Evolutionary conservation across 2,888 invertebrate species (phyloP).

Genomic region (Diarsia rubi): DNA sequence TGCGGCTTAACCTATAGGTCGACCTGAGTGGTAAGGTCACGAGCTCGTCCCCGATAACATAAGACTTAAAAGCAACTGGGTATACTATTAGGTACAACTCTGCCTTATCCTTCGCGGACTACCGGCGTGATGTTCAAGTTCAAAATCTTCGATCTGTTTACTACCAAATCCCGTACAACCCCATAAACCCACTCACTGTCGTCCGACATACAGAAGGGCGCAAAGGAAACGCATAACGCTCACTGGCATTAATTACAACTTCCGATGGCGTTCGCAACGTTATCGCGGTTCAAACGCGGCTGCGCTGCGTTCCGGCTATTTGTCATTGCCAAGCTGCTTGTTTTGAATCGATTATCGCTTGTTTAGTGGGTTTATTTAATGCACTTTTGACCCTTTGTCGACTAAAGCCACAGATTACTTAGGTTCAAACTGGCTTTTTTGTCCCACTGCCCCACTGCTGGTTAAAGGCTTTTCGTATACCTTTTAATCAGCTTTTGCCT

Average conservation of each 20-base stretch:
- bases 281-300: slow-evolving; percentile 73
- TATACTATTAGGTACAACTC: no score
- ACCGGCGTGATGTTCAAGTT: background rate
- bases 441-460: background rate
- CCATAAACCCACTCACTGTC: background rate
- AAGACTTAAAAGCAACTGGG: no score
- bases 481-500: background rate
- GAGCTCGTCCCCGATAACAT: background rate
- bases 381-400: background rate
- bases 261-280: slow-evolving; percentile 76
- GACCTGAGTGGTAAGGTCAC: no score
- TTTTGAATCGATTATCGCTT: slow-evolving; percentile 62
- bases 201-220: slow-evolving; percentile 38
- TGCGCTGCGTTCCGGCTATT: slow-evolving; percentile 67
- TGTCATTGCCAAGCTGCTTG: slow-evolving; percentile 72
- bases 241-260: slow-evolving; percentile 82
- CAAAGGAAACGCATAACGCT: slow-evolving; percentile 81
- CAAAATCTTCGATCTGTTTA: background rate
- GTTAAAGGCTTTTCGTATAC: background rate
- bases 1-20: no score
- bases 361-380: slow-evolving; percentile 11
- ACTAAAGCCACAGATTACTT: background rate
- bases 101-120: no score
- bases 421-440: background rate
- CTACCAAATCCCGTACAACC: background rate